Percentiles rank a stretch among this genome's conserved stretches.
These are phyloP conservation scores for Ceratina japonica DNA, from an alignment of 1,140 invertebrate genomes.

Conservation along the genomic window DNA sequence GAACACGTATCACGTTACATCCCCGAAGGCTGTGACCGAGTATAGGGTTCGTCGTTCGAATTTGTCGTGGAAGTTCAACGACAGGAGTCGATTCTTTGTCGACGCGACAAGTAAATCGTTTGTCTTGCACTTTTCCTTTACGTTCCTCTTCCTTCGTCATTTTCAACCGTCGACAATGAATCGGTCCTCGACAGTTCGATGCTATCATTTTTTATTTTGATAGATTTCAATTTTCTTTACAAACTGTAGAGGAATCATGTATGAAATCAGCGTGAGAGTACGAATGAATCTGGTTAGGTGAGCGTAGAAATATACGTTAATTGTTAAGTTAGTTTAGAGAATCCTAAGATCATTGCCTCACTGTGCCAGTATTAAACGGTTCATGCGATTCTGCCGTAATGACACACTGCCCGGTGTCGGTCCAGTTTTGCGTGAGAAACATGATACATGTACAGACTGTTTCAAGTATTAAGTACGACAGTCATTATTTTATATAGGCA, in stretches of 20 bases:
- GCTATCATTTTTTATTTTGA: constrained; percentile 56
- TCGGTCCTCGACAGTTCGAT: constrained; percentile 47
- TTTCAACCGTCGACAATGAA: constrained; percentile 29
- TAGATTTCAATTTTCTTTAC: constrained; percentile 11
- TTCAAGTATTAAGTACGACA: constrained; percentile 1
- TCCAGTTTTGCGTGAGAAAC: constrained; percentile 72
- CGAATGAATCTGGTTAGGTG: constrained; percentile 41
- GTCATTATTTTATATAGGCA: neutral
- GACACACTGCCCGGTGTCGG: constrained; percentile 73
- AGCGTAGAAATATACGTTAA: constrained; percentile 36
- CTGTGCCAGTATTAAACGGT: constrained; percentile 70
- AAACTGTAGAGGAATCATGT: constrained; percentile 7
- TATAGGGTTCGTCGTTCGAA: constrained; percentile 50
- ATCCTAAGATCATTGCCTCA: constrained; percentile 75
- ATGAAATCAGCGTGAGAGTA: constrained; percentile 10
- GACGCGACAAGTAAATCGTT: neutral
- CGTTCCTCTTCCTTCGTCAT: neutral
- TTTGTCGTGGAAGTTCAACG: constrained; percentile 38
- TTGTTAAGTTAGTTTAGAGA: constrained; percentile 56
- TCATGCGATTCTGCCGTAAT: constrained; percentile 73
- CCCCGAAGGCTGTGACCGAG: constrained; percentile 70
- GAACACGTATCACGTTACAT: constrained; percentile 61
- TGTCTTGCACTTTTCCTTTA: neutral
- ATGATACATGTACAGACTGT: constrained; percentile 26
- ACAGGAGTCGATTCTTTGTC: constrained; percentile 45